phyloP scores from a whole-genome alignment of 2,888 invertebrate species.

The Hirtodrosophila duncani region DNA sequence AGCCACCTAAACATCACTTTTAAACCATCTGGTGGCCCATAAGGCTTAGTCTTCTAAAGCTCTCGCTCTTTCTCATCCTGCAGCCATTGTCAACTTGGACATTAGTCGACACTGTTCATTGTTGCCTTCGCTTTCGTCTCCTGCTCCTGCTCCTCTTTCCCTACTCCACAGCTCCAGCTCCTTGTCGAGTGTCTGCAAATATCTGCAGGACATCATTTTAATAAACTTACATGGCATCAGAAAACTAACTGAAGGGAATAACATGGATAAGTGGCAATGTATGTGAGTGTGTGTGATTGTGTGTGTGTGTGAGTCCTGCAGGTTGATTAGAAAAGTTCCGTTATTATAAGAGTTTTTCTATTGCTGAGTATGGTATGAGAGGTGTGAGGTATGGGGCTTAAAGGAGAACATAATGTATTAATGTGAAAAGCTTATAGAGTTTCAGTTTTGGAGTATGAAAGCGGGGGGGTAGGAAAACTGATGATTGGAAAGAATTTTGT shows the following conservation, averaged over 20 bases:
- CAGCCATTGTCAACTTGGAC: slow-evolving; percentile 48
- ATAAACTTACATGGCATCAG: slow-evolving; percentile 50
- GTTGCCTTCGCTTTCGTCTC: slow-evolving; percentile 4
- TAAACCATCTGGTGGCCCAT: too few relatives aligned
- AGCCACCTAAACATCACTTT: too few relatives aligned
- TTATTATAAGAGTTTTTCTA: slow-evolving; percentile 48
- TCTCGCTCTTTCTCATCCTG: slow-evolving; percentile 1
- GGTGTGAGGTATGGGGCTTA: neutral
- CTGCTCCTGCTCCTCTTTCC: neutral
- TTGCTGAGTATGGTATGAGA: slow-evolving; percentile 24
- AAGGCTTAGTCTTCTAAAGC: slow-evolving; percentile 13
- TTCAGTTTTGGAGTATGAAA: too few relatives aligned
- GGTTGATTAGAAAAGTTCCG: slow-evolving; percentile 55
- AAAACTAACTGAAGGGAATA: slow-evolving; percentile 2
- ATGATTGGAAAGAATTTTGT: too few relatives aligned
- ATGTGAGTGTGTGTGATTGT: slow-evolving; percentile 2
- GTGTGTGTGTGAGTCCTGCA: slow-evolving; percentile 5
- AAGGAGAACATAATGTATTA: neutral
- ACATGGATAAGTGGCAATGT: neutral
- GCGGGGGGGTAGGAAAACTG: too few relatives aligned
- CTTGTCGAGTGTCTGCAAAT: slow-evolving; percentile 40
- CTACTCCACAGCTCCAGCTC: neutral
- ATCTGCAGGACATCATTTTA: slow-evolving; percentile 63
- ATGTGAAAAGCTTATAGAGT: too few relatives aligned
- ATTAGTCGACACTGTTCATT: slow-evolving; percentile 49